These are phyloP conservation scores for Argopecten irradians DNA, from an alignment of 1,140 invertebrate genomes.

Conservation along the genomic window DNA sequence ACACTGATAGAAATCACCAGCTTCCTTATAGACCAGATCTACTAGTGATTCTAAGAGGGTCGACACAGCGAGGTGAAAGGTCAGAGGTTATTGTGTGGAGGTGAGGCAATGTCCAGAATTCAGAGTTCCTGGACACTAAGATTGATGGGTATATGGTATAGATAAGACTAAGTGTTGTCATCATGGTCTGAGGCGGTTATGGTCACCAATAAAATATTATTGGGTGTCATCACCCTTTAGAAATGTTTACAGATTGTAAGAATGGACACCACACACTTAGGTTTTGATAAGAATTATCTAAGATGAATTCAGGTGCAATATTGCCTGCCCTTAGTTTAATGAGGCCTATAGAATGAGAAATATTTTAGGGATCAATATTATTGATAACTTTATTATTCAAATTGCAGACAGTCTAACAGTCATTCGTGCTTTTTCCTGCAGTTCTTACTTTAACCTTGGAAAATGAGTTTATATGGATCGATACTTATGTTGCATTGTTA, in stretches of 20 bases:
- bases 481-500: too few relatives aligned
- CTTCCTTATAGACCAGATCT: background rate
- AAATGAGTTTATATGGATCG: too few relatives aligned
- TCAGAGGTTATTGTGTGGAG: background rate
- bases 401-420: too few relatives aligned
- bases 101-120: background rate
- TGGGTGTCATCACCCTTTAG: background rate
- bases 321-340: too few relatives aligned
- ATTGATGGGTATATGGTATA: background rate
- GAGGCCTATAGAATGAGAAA: too few relatives aligned
- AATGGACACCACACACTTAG: too few relatives aligned
- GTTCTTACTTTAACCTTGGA: too few relatives aligned
- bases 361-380: too few relatives aligned
- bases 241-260: background rate
- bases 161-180: background rate
- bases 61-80: background rate
- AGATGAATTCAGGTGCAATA: too few relatives aligned
- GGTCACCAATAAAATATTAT: background rate
- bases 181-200: background rate
- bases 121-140: background rate
- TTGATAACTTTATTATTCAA: too few relatives aligned
- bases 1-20: background rate
- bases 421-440: too few relatives aligned
- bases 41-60: background rate
- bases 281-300: too few relatives aligned